Conservation (phyloP, 2,888 invertebrate species). For the Liodrosophila aerea region DNA sequence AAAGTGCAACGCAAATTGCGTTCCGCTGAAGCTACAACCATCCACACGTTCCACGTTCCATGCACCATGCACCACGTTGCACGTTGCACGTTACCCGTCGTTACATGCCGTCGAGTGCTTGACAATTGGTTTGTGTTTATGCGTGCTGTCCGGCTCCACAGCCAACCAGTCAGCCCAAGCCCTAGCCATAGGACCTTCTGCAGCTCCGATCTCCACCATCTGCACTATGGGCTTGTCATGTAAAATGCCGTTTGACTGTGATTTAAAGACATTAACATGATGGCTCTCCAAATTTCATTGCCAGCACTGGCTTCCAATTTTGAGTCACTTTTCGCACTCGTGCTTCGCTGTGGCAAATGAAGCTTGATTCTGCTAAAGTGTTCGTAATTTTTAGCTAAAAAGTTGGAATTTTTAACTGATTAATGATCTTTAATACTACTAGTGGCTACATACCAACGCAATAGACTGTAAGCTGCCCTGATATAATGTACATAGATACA, state of each 20-base stretch:
- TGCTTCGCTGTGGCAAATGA: background rate
- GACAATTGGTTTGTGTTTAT: constrained; percentile 77
- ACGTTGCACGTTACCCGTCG: constrained; percentile 5
- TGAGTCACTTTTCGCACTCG: constrained; percentile 29
- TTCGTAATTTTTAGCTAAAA: background rate
- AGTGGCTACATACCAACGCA: no score
- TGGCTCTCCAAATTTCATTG: constrained; percentile 36
- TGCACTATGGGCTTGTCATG: constrained; percentile 42
- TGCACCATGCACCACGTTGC: constrained; percentile 3
- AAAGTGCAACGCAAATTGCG: constrained; percentile 75
- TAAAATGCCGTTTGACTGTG: constrained; percentile 69
- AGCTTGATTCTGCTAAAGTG: background rate
- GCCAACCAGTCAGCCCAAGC: constrained; percentile 3
- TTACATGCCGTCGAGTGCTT: constrained; percentile 63
- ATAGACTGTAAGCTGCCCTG: no score
- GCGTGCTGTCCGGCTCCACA: constrained; percentile 38
- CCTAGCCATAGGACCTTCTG: constrained; percentile 3
- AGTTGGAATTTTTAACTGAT: background rate
- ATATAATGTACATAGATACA: no score
- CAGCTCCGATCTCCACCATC: background rate
- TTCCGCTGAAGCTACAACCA: constrained; percentile 56
- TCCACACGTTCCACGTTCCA: constrained; percentile 15
- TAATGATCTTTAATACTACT: background rate
- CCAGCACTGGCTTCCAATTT: constrained; percentile 20
- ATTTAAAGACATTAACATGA: constrained; percentile 71